Base-by-base conservation (phyloP, 2,888 invertebrate species). In the Neuroscelio doddi region DNA sequence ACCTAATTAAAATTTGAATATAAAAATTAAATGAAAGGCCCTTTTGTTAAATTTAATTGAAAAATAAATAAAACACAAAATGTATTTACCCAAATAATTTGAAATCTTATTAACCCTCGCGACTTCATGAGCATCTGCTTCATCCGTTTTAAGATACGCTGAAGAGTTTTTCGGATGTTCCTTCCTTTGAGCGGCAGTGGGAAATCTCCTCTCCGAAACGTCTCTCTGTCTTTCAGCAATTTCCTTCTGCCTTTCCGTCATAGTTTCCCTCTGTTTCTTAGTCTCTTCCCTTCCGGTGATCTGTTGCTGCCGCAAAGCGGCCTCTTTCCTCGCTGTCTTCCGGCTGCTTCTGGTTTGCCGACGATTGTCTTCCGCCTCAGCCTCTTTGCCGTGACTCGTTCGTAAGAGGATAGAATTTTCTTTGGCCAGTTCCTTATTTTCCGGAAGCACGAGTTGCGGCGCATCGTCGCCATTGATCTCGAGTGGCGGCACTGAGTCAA, bases 401-500 rank as follows among this genome's bases (percentile, higher is more conserved):
- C 1, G 12, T 2, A 24, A 14, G 7, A 12, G 2, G 5, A 5
- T 16, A 9, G 38, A 4, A 38, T 16, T 38, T 38, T 38, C 16
- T 17, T 38, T 16, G n/a, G 38, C 17, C 17, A 38, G 16, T 9
- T 38, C 17, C 3, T 16, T 9, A n/a, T 9, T 17, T 38, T 38
- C 17, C 38, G 17, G 12, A 34, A n/a, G 9, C 10, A 3, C n/a
- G 9, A 3, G 9, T 9, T 9, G 30, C 30, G n/a, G 30, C 14
- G 2, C 1, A 1, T 34, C 34, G 14, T 66, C 41, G 4, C 67
- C 55, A 27, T 47, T 50, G 1, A 34, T 32, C 32, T 58, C 67
- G 49, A 39, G 49, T 42, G 32, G 3, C 4, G 59, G 47, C 63
- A 72, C 44, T 3, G 74, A 66, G 2, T 83, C 81, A 1, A 83